phyloP scores from a whole-genome alignment of 2,888 invertebrate genomes.

The Flabesymbios commensalis region DNA sequence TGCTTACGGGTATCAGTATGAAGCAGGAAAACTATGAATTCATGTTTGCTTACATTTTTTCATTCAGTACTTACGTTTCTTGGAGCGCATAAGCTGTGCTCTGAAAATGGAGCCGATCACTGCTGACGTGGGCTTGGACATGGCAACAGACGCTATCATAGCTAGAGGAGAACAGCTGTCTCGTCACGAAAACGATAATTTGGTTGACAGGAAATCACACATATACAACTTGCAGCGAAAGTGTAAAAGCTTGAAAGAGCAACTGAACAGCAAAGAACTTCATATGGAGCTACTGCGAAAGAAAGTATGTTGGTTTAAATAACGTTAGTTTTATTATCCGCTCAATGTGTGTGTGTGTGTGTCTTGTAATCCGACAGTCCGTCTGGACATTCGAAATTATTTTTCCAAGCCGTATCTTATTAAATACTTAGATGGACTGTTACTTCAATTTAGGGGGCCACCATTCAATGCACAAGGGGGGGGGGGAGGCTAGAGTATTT shows the following conservation, averaged over 20 bases:
- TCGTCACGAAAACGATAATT: slow-evolving; percentile 78
- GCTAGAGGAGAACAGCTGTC: slow-evolving; percentile 84
- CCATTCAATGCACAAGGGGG: too few relatives aligned
- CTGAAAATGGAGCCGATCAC: slow-evolving; percentile 85
- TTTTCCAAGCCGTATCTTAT: too few relatives aligned
- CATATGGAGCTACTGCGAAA: slow-evolving; percentile 86
- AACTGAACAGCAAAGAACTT: slow-evolving; percentile 86
- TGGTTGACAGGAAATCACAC: slow-evolving; percentile 83
- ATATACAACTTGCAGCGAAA: slow-evolving; percentile 88
- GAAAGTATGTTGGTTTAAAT: slow-evolving; percentile 80
- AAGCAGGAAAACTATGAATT: too few relatives aligned
- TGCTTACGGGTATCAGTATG: too few relatives aligned
- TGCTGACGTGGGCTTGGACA: slow-evolving; percentile 78
- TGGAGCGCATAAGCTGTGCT: slow-evolving; percentile 80
- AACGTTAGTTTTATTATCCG: too few relatives aligned
- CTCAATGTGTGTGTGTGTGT: too few relatives aligned
- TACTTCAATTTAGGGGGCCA: too few relatives aligned
- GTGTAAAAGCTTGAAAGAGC: slow-evolving; percentile 80
- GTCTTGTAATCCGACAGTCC: too few relatives aligned
- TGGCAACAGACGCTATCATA: slow-evolving; percentile 81
- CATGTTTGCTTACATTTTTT: not conserved
- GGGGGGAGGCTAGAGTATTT: too few relatives aligned
- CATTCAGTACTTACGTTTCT: slow-evolving; percentile 67
- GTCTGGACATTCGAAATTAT: too few relatives aligned
- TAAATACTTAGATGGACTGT: too few relatives aligned